Percentiles rank a stretch among this genome's conserved stretches.
Evolutionary conservation across 2,888 invertebrate genomes (phyloP).

Genomic region (Prenolepis imparis): DNA sequence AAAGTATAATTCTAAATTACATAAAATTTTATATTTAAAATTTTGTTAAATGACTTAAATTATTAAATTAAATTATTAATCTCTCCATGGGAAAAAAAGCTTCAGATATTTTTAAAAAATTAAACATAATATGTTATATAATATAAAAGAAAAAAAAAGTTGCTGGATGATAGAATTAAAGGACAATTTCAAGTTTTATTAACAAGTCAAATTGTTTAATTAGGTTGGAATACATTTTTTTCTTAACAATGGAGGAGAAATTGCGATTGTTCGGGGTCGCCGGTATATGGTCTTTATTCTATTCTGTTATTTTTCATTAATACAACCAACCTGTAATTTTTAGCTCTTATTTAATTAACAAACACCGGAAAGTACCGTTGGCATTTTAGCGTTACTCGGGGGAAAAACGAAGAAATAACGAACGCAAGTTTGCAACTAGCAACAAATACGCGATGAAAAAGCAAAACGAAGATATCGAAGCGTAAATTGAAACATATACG

Average conservation of each 20-base stretch:
- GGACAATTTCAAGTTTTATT: not conserved
- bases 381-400: not conserved
- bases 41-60: not conserved
- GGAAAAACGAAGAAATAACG: slow-evolving; percentile 21
- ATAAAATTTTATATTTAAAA: not conserved
- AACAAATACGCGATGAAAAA: slow-evolving; percentile 31
- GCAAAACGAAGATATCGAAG: slow-evolving; percentile 34
- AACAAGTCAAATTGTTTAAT: slow-evolving; percentile 2
- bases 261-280: not conserved
- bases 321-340: not conserved
- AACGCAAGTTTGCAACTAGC: slow-evolving; percentile 21
- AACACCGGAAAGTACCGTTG: not conserved
- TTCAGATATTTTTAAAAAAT: not conserved
- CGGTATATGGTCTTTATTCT: not conserved
- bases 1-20: slow-evolving; percentile 1
- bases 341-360: slow-evolving; percentile 14
- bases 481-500: slow-evolving; percentile 47
- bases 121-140: not conserved
- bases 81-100: not conserved
- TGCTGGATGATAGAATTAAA: not conserved
- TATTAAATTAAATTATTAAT: slow-evolving; percentile 4
- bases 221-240: not conserved
- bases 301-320: not conserved
- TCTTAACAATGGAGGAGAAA: not conserved
- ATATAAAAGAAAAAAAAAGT: not conserved